These are phyloP conservation scores for Vicugna pacos DNA, from an alignment of 2,113 vertebrate genomes.

Conservation along the genomic window DNA sequence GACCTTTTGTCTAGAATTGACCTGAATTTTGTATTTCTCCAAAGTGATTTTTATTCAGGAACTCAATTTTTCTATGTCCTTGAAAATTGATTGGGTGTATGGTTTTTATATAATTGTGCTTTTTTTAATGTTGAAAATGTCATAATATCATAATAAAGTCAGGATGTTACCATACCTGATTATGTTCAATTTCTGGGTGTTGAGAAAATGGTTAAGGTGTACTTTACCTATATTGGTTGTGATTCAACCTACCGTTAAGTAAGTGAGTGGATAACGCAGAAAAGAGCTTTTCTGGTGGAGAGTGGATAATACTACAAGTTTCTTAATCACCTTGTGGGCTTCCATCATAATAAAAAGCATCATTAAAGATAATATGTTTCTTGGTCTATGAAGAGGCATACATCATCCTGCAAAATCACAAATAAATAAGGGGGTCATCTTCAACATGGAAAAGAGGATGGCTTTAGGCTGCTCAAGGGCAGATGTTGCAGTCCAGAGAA, in stretches of 20 bases:
- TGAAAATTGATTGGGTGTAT: background rate
- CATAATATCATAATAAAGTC: background rate
- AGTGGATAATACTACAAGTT: background rate
- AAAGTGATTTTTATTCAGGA: constrained; percentile 21
- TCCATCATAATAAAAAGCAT: background rate
- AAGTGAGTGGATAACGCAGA: background rate
- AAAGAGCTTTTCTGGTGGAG: background rate
- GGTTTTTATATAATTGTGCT: background rate
- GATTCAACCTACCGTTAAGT: background rate
- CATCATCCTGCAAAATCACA: background rate
- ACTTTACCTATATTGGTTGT: background rate
- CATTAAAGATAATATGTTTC: background rate
- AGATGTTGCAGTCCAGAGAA: background rate
- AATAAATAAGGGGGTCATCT: background rate
- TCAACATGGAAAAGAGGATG: background rate
- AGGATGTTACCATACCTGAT: constrained; percentile 17
- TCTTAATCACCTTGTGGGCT: background rate
- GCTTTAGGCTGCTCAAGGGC: background rate
- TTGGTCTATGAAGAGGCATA: background rate
- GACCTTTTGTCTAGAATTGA: background rate
- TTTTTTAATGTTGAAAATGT: background rate
- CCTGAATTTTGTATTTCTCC: background rate
- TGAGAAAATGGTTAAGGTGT: background rate
- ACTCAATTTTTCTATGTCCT: background rate
- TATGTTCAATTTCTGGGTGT: background rate